Conservation (phyloP, 1,140 invertebrate genomes). For the Venustaconcha ellipsiformis region DNA sequence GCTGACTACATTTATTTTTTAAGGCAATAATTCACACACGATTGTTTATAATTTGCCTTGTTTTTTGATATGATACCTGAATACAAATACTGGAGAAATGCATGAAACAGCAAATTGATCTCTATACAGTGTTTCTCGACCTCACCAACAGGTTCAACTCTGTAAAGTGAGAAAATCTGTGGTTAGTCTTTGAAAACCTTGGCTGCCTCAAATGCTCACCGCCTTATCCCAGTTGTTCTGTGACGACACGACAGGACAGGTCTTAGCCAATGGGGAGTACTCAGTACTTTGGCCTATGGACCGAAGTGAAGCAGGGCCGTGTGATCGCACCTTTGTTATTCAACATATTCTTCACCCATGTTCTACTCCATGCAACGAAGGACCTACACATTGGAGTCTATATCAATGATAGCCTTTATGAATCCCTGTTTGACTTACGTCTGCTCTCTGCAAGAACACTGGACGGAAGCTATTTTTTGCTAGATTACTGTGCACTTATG, state of each 20-base stretch:
- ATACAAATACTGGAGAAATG: too few relatives aligned
- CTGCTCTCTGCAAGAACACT: not conserved
- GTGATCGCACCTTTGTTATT: conserved; percentile 33
- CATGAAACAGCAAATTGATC: too few relatives aligned
- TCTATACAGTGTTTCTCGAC: too few relatives aligned
- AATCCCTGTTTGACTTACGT: conserved; percentile 3
- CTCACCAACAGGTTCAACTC: too few relatives aligned
- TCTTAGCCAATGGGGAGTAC: conserved; percentile 1
- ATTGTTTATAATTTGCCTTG: too few relatives aligned
- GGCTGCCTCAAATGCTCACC: too few relatives aligned
- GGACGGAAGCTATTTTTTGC: conserved; percentile 6
- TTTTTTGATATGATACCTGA: too few relatives aligned
- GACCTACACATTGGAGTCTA: not conserved
- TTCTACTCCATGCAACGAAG: conserved; percentile 21
- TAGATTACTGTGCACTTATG: conserved; percentile 20
- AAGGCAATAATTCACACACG: too few relatives aligned
- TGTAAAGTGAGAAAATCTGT: too few relatives aligned
- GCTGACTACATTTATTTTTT: too few relatives aligned
- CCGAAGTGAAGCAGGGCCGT: conserved; percentile 32
- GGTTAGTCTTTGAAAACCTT: too few relatives aligned
- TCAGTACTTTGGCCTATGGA: conserved; percentile 6
- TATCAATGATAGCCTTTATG: conserved; percentile 1
- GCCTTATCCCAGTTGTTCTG: too few relatives aligned
- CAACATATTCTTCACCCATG: conserved; percentile 17
- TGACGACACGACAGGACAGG: conserved; percentile 7